These are phyloP conservation scores for Clarias magur DNA, from an alignment of 2,113 vertebrate species.

Conservation along the genomic window DNA sequence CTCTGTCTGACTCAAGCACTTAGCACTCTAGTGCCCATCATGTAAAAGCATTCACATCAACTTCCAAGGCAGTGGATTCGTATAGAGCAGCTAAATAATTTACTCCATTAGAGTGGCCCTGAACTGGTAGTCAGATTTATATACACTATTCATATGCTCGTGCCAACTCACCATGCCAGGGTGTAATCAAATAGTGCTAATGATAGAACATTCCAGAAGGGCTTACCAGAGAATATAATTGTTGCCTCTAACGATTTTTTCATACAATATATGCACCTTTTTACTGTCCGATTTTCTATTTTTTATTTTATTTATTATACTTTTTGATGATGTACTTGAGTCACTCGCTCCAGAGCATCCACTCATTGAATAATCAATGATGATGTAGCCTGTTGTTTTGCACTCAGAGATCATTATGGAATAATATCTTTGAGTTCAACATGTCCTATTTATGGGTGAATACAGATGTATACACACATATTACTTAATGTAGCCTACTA, in stretches of 20 bases:
- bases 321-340: constrained; percentile 6
- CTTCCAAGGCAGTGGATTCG: constrained; percentile 5
- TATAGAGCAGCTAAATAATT: constrained; percentile 49
- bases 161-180: constrained; percentile 12
- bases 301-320: not conserved
- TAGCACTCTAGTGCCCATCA: constrained; percentile 9
- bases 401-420: constrained; percentile 23
- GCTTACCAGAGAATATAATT: constrained; percentile 24
- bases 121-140: constrained; percentile 24
- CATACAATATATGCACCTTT: not conserved
- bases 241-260: constrained; percentile 9
- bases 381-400: constrained; percentile 10
- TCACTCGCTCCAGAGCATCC: constrained; percentile 11
- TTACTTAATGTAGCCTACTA: not conserved
- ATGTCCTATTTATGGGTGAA: not conserved
- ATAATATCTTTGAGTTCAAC: not conserved
- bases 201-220: constrained; percentile 26
- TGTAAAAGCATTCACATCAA: constrained; percentile 30
- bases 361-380: constrained; percentile 25
- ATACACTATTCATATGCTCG: constrained; percentile 28
- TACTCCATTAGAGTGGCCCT: constrained; percentile 38
- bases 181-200: constrained; percentile 10
- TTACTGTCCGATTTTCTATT: not conserved
- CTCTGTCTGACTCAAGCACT: not conserved
- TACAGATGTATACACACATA: not conserved